Base-by-base conservation (phyloP, 2,113 vertebrate species). In the Archilochus colubris region DNA sequence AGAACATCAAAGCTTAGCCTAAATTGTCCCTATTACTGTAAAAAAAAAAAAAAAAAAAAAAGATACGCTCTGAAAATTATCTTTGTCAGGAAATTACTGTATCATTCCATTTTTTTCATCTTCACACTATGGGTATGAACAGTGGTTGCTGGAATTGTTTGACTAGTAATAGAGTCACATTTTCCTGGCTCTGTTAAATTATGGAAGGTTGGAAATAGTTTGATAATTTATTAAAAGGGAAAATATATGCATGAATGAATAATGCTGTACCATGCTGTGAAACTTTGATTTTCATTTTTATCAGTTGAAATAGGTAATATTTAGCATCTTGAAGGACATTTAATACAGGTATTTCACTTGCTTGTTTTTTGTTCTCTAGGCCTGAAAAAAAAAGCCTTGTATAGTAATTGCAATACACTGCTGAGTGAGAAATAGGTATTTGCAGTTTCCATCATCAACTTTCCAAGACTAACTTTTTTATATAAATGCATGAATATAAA, bases 1-100 rank as follows among this genome's bases (percentile, higher is more conserved):
- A 95, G 70, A 95, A 95, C 67, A 96, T 90, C 83, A 95, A 96
- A 97, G 90, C 44, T 83, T 57, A 43, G 72, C 77, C 48, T 93
- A 95, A 86, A 93, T 92, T 89, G 53, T 81, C 36, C 9, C 27
- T 85, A 69, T 93, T 95, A 94, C 69, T 92, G 46, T 48, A 38
- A 12, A 30, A 67, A 59, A 72, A 79, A 48, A 48, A 48, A 48
- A 20, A 48, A 19, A 17, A 17, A 20, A 48, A 48, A 48, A 25
- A 3, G 9, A 28, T 53, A 30, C 5, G 12, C 11, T 73, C 21
- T 82, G 36, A 88, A 91, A 55, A 74, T 85, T 36, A 69, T 86
- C 53, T 94, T 85, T 79, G 25, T 67, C 54, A 57, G 11, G 27
- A 88, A 83, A 89, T 73, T 69, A 84, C 24, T 30, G n/a, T 55